Evolutionary conservation across 2,797 vertebrate genomes (phyloP).

Genomic region (Pseudopleuronectes americanus): DNA sequence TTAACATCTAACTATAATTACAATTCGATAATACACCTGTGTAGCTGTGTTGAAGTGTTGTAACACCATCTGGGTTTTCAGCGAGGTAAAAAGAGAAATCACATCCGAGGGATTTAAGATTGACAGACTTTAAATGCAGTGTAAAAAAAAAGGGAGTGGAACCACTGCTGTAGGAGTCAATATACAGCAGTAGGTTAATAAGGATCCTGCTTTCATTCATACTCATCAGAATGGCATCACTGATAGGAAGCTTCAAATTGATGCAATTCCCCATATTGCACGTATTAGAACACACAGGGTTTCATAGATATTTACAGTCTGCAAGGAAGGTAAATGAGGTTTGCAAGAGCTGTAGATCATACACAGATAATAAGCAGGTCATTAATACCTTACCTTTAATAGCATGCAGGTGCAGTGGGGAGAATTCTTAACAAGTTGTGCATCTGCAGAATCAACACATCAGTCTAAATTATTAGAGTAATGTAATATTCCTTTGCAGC

Average conservation of each 20-base stretch:
- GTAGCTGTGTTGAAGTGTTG: too few relatives aligned
- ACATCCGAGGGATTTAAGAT: too few relatives aligned
- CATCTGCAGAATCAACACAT: slow-evolving; percentile 9
- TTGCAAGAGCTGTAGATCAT: slow-evolving; percentile 5
- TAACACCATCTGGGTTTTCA: too few relatives aligned
- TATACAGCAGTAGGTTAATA: slow-evolving; percentile 22
- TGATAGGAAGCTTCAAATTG: neutral
- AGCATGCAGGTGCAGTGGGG: slow-evolving; percentile 6
- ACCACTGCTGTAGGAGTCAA: slow-evolving; percentile 6
- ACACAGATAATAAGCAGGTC: neutral
- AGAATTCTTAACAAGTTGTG: slow-evolving; percentile 12
- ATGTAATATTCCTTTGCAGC: slow-evolving; percentile 5
- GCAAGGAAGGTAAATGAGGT: neutral
- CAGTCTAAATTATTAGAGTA: slow-evolving; percentile 4
- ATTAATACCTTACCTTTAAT: slow-evolving; percentile 39
- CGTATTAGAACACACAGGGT: neutral
- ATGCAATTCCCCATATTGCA: neutral
- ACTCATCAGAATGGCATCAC: slow-evolving; percentile 23
- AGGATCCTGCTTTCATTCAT: slow-evolving; percentile 34
- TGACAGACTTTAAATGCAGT: neutral
- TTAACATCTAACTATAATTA: too few relatives aligned
- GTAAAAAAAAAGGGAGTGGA: slow-evolving; percentile 17
- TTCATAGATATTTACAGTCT: slow-evolving; percentile 17
- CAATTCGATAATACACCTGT: too few relatives aligned
- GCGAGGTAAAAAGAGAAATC: too few relatives aligned